Evolutionary conservation across 2,113 vertebrate species (phyloP).

Genomic region (Rhegmatorhina hoffmannsi): DNA sequence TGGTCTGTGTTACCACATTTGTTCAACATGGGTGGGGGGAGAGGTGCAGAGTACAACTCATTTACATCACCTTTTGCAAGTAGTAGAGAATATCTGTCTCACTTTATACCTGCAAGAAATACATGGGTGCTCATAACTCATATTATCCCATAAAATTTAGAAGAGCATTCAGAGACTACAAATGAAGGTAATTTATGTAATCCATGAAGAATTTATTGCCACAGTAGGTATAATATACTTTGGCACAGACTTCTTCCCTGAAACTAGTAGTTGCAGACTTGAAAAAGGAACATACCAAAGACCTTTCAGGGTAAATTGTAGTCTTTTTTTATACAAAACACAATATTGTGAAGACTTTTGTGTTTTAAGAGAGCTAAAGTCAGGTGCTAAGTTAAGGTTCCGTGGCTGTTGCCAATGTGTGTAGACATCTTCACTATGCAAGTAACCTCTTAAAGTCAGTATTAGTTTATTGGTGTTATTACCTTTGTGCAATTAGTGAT

Average conservation of each 20-base stretch:
- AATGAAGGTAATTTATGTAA: constrained; percentile 62
- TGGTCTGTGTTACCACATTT: background rate
- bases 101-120: constrained; percentile 21
- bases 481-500: background rate
- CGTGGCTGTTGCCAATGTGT: background rate
- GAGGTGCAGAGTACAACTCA: background rate
- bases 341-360: background rate
- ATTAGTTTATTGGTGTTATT: background rate
- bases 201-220: constrained; percentile 66
- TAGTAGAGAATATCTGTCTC: background rate
- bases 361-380: background rate
- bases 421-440: background rate
- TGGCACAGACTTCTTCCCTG: constrained; percentile 34
- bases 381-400: background rate
- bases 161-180: constrained; percentile 48
- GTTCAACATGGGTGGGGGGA: background rate
- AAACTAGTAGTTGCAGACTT: constrained; percentile 13
- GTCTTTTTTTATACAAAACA: constrained; percentile 5
- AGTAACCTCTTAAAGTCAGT: background rate
- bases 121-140: constrained; percentile 32
- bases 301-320: constrained; percentile 5
- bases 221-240: constrained; percentile 37
- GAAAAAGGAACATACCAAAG: constrained; percentile 9
- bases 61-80: background rate
- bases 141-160: constrained; percentile 53